Percentiles rank a stretch among this genome's conserved stretches.
Evolutionary conservation across 2,113 vertebrate species (phyloP).

Genomic region (Lepidothrix coronata): DNA sequence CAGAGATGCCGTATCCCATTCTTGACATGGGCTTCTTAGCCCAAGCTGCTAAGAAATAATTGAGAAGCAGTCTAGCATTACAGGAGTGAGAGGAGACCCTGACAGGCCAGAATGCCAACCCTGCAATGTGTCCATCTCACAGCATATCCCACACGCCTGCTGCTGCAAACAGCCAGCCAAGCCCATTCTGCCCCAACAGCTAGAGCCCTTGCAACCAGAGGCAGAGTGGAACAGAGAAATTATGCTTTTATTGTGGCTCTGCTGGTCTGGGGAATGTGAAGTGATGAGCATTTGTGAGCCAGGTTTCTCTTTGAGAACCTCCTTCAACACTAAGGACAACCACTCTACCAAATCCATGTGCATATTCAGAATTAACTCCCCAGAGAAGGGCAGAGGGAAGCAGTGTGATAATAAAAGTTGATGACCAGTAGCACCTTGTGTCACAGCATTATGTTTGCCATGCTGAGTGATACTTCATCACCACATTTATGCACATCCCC

Average conservation of each 20-base stretch:
- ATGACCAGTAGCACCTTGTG: not conserved
- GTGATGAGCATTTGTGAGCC: fast-evolving
- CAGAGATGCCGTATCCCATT: constrained; percentile 15
- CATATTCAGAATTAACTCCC: not conserved
- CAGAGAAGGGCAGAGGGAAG: not conserved
- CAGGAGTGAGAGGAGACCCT: not conserved
- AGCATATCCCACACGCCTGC: not conserved
- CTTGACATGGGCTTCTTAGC: not conserved
- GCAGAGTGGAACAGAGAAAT: not conserved
- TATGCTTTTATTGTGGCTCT: not conserved
- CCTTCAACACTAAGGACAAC: not conserved
- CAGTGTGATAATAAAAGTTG: not conserved
- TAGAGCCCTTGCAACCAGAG: not conserved
- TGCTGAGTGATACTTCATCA: not conserved
- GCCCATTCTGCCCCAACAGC: not conserved
- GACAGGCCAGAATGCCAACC: not conserved
- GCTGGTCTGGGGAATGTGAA: not conserved
- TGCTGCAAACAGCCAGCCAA: not conserved
- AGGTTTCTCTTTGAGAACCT: not conserved
- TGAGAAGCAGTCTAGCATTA: not conserved
- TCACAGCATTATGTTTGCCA: not conserved
- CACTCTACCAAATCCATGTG: not conserved
- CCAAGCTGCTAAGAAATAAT: not conserved
- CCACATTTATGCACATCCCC: not conserved
- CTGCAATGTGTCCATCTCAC: not conserved